Evolutionary conservation across 2,113 vertebrate species (phyloP), one percentile per base, ranked within the genome.

Genomic region (Phainopepla nitens): DNA sequence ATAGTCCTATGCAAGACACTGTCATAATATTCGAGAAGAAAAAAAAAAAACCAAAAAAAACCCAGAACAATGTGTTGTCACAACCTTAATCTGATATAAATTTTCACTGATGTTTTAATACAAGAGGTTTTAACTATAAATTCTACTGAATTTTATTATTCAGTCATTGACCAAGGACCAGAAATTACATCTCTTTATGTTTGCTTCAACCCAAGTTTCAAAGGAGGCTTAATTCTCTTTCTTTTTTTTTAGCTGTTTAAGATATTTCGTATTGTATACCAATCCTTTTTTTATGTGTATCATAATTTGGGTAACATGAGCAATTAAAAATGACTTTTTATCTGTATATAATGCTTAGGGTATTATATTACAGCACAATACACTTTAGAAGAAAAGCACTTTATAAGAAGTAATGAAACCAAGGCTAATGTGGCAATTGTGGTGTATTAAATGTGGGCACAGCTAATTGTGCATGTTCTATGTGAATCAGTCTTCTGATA

Each of bases 401-500:
- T 93, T 97, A 86, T 69, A 88, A 83, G 93, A 94, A 92, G 85
- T 96, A 98, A 97, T 97, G 91, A 96, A 97, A 95, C 73, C 73
- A 95, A 80, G 79, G 88, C 81, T 96, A 95, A 97, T 89, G 90
- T 96, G 91, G 79, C 66, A 87, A 96, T 92, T 94, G 90, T 90
- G 83, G 81, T 92, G 56, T 87, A 96, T 96, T 96, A 95, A 96
- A 95, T 88, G 91, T 79, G 82, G 66, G 78, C 93, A 95, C 58
- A 97, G 91, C 87, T 97, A 98, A 98, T 96, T 95, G 94, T 96
- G 90, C 91, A 89, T 96, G 94, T 96, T 97, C 95, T 71, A 70
- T 95, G 95, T 96, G 96, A 97, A 97, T 96, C 91, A 96, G 94
- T 86, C 93, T 97, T 97, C 96, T 97, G 97, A 97, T 96, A 97